Conservation (phyloP, 1,140 invertebrate species). For the Caerostris extrusa region DNA sequence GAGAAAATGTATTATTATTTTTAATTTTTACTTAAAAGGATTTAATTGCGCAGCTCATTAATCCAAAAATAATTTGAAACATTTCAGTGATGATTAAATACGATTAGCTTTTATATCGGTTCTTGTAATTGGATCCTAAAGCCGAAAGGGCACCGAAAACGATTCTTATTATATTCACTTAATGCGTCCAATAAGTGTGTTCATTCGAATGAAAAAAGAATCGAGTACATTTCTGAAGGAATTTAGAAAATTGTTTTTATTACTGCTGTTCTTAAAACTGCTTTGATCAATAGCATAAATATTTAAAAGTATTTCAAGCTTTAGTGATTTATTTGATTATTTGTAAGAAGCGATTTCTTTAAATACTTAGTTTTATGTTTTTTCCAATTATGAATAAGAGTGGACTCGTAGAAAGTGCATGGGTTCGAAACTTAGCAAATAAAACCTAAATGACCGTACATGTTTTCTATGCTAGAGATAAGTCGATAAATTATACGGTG, state of each 20-base stretch:
- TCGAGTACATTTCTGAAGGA: background rate
- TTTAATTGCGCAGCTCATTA: constrained; percentile 36
- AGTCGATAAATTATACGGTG: no score
- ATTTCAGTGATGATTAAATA: background rate
- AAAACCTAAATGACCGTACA: background rate
- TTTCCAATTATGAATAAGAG: no score
- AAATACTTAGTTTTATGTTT: no score
- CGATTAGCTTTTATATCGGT: background rate
- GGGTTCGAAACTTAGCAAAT: no score
- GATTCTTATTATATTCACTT: background rate
- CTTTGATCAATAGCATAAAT: background rate
- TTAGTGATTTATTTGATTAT: background rate
- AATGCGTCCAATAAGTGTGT: background rate
- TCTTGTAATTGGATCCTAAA: background rate
- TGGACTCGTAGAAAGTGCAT: no score
- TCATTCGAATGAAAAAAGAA: background rate
- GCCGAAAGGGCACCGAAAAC: background rate
- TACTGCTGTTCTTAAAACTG: no score
- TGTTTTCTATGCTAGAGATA: no score
- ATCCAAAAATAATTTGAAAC: background rate
- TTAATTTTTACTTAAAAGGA: background rate
- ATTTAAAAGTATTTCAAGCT: background rate
- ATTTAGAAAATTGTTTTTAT: no score
- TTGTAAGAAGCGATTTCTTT: background rate
- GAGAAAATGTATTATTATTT: background rate